Conservation (phyloP, 2,888 invertebrate genomes). For the Heterodera filipjevi region DNA sequence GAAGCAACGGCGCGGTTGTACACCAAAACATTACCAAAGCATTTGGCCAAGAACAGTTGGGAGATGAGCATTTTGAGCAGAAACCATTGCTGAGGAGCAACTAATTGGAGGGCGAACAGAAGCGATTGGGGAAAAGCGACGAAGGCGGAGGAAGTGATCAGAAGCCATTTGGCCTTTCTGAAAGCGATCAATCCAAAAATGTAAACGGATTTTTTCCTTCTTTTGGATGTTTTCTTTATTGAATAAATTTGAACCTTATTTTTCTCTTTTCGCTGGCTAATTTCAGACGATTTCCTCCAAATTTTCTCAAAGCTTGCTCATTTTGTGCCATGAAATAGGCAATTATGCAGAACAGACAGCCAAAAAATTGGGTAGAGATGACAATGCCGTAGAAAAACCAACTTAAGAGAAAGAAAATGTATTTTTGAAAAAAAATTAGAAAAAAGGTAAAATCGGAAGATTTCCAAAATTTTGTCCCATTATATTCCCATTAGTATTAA, state of each 20-base stretch:
- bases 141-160: constrained; percentile 17
- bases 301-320: constrained; percentile 29
- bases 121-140: constrained; percentile 34
- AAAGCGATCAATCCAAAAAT: not conserved
- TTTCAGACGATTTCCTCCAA: constrained; percentile 39
- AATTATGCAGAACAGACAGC: constrained; percentile 37
- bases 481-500: too few relatives aligned
- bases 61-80: constrained; percentile 35
- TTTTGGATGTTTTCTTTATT: not conserved
- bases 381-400: constrained; percentile 34
- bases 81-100: constrained; percentile 28
- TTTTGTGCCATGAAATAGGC: constrained; percentile 26
- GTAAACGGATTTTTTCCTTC: too few relatives aligned
- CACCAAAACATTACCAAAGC: constrained; percentile 34
- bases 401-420: constrained; percentile 15
- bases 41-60: constrained; percentile 39
- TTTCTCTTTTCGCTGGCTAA: constrained; percentile 36
- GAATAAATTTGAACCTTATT: constrained; percentile 33
- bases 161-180: constrained; percentile 40
- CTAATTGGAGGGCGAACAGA: constrained; percentile 32
- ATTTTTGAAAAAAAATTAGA: not conserved
- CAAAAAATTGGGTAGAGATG: constrained; percentile 30
- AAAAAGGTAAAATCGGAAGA: too few relatives aligned
- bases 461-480: too few relatives aligned
- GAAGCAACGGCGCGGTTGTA: constrained; percentile 23